These are phyloP conservation scores for Balaeniceps rex DNA, from an alignment of 2,113 vertebrate genomes.

Conservation along the genomic window DNA sequence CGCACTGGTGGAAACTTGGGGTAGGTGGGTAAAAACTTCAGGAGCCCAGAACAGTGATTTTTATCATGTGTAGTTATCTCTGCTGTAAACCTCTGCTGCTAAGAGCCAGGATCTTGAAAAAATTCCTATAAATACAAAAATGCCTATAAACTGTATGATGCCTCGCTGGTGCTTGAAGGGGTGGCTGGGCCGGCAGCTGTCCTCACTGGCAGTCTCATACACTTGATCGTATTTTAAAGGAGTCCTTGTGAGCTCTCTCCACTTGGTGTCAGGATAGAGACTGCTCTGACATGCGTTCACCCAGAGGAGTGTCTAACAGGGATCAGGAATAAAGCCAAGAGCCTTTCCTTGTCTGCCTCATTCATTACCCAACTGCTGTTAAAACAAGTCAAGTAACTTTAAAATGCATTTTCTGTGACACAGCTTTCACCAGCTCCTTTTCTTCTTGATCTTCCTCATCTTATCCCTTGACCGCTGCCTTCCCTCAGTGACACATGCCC, in stretches of 20 bases:
- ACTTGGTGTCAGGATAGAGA: slow-evolving; percentile 51
- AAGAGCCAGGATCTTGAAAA: neutral
- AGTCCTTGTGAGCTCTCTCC: neutral
- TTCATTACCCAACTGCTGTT: neutral
- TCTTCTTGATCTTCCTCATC: neutral
- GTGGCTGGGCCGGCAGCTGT: accelerated
- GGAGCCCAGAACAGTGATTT: neutral
- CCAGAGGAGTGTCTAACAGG: neutral
- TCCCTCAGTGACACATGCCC: neutral
- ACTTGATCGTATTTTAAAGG: neutral
- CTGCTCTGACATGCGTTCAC: neutral
- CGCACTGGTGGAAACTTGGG: neutral
- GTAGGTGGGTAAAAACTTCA: neutral
- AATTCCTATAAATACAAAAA: neutral
- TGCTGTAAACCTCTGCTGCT: neutral
- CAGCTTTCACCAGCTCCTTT: neutral
- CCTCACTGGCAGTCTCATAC: neutral
- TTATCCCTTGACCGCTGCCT: neutral
- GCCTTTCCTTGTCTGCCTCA: neutral
- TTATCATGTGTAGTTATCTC: neutral
- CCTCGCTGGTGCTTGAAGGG: neutral
- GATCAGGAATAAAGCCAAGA: neutral
- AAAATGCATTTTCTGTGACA: neutral
- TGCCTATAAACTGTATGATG: neutral
- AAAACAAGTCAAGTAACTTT: neutral